Evolutionary conservation across 2,888 invertebrate species (phyloP).

Genomic region (Protophormia terraenovae): DNA sequence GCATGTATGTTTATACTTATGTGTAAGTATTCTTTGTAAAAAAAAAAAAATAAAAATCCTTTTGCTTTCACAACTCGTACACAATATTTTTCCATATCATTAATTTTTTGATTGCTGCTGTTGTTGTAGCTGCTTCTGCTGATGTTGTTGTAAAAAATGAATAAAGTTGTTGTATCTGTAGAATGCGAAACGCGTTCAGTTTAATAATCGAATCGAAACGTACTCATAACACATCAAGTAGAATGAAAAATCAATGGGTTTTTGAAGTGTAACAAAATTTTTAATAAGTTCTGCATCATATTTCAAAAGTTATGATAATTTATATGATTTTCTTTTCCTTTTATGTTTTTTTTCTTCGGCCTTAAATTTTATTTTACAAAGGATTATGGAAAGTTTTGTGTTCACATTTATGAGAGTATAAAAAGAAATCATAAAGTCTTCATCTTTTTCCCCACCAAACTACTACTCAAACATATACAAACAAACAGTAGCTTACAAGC

Average conservation of each 20-base stretch:
- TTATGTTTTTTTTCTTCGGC: background rate
- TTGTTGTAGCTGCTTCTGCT: no score
- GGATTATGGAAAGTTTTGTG: conserved; percentile 15
- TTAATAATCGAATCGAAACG: conserved; percentile 21
- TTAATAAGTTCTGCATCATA: conserved; percentile 54
- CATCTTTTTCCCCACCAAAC: background rate
- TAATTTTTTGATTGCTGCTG: conserved; percentile 26
- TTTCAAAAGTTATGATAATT: conserved; percentile 41
- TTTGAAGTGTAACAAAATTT: conserved; percentile 58
- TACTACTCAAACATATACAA: background rate
- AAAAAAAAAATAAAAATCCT: background rate
- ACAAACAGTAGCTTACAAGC: background rate
- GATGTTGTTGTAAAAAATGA: no score
- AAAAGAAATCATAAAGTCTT: background rate
- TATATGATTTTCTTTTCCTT: background rate
- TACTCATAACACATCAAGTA: conserved; percentile 14
- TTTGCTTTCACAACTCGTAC: conserved; percentile 30
- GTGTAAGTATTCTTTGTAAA: background rate
- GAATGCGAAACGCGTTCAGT: conserved; percentile 13
- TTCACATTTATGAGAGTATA: background rate
- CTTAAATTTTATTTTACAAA: conserved; percentile 6
- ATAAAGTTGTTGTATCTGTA: background rate
- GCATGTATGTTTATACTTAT: background rate
- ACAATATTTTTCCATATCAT: conserved; percentile 63
- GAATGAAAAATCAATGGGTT: conserved; percentile 55